phyloP scores from a whole-genome alignment of 2,888 invertebrate genomes.

The Masnerella sp. region DNA sequence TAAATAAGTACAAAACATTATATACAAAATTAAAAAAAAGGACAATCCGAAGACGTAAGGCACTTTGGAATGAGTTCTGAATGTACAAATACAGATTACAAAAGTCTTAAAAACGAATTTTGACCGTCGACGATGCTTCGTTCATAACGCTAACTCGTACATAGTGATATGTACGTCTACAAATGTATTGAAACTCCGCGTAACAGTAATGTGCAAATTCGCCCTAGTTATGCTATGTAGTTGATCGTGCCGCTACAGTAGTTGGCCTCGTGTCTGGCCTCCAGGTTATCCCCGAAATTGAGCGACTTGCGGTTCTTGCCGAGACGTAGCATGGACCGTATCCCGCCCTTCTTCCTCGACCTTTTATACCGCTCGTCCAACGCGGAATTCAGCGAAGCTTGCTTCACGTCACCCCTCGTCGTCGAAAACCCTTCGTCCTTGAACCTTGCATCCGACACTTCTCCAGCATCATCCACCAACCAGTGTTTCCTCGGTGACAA shows the following conservation, averaged over 20 bases:
- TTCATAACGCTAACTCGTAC: background rate
- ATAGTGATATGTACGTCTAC: background rate
- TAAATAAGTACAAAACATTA: background rate
- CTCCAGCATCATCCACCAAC: slow-evolving; percentile 84
- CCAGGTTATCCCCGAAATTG: slow-evolving; percentile 76
- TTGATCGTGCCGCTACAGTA: slow-evolving; percentile 77
- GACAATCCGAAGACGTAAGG: background rate
- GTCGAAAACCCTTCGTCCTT: slow-evolving; percentile 82
- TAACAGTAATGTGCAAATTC: slow-evolving; percentile 13
- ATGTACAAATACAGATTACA: background rate
- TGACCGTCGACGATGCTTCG: background rate
- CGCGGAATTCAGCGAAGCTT: slow-evolving; percentile 86
- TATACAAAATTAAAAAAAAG: background rate
- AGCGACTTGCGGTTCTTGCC: slow-evolving; percentile 76
- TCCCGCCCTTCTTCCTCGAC: slow-evolving; percentile 75
- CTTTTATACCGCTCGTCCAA: slow-evolving; percentile 75
- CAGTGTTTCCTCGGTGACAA: slow-evolving; percentile 86
- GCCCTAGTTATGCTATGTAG: slow-evolving; percentile 73
- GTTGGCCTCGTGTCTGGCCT: slow-evolving; percentile 73
- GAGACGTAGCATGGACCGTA: slow-evolving; percentile 75
- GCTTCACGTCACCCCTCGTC: slow-evolving; percentile 84
- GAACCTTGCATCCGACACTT: slow-evolving; percentile 63
- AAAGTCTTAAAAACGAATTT: too few species aligned
- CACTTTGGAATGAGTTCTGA: background rate
- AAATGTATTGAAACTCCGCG: background rate